Percentiles rank a stretch among this genome's conserved stretches.
These are phyloP conservation scores for Drosophila parvula DNA, from an alignment of 1,140 invertebrate genomes.

Conservation along the genomic window DNA sequence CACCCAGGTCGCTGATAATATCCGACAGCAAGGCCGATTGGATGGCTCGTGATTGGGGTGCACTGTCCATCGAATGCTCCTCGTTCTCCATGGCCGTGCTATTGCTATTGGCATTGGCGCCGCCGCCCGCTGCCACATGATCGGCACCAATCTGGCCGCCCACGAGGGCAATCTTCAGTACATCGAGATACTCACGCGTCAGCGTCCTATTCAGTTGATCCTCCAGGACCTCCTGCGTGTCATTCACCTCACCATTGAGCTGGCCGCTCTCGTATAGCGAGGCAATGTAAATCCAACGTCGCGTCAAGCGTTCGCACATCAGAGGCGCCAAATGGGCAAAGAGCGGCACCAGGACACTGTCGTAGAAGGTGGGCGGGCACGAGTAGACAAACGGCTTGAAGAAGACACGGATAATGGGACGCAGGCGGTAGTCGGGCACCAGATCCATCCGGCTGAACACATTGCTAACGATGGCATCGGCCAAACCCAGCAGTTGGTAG, in stretches of 20 bases:
- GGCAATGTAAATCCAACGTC: slow-evolving; percentile 91
- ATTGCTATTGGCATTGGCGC: slow-evolving; percentile 75
- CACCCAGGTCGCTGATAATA: slow-evolving; percentile 90
- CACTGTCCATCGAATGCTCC: slow-evolving; percentile 87
- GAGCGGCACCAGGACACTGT: slow-evolving; percentile 90
- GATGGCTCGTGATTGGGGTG: slow-evolving; percentile 85
- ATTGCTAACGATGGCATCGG: slow-evolving; percentile 87
- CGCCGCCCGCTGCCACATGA: slow-evolving; percentile 67
- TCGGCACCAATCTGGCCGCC: slow-evolving; percentile 84
- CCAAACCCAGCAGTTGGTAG: slow-evolving; percentile 89
- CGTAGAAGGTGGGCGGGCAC: slow-evolving; percentile 91
- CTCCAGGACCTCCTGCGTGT: slow-evolving; percentile 94
- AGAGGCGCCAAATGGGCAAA: slow-evolving; percentile 90
- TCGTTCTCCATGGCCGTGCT: slow-evolving; percentile 88
- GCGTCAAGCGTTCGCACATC: slow-evolving; percentile 90
- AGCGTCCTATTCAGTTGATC: slow-evolving; percentile 94
- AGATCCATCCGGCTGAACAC: slow-evolving; percentile 89
- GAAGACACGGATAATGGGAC: slow-evolving; percentile 92
- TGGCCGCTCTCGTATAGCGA: slow-evolving; percentile 90
- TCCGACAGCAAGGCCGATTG: slow-evolving; percentile 86
- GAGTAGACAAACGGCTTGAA: slow-evolving; percentile 93
- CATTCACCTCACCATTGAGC: slow-evolving; percentile 91
- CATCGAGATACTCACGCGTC: slow-evolving; percentile 94
- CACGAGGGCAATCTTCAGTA: slow-evolving; percentile 89
- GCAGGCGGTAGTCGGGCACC: slow-evolving; percentile 93